These are phyloP conservation scores for Paraplagusia blochii DNA, from an alignment of 2,113 vertebrate species.

Conservation along the genomic window DNA sequence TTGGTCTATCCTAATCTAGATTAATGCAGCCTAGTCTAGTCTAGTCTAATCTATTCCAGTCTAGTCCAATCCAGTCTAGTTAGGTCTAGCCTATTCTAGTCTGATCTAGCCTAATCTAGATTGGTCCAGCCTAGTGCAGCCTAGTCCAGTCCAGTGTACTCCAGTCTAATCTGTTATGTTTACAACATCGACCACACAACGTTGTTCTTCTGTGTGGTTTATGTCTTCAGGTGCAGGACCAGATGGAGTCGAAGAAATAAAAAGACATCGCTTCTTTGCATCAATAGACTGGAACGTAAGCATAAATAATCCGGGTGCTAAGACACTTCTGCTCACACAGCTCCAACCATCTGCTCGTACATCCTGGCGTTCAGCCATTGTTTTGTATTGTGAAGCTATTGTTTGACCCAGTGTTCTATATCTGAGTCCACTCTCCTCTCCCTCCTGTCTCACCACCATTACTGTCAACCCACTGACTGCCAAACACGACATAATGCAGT, in stretches of 20 bases:
- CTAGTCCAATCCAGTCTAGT: no score
- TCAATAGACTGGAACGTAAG: slow-evolving; percentile 95
- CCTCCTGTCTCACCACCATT: slow-evolving; percentile 4
- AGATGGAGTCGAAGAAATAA: slow-evolving; percentile 94
- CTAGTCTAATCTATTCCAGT: no score
- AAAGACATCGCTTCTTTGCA: slow-evolving; percentile 89
- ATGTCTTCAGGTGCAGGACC: slow-evolving; percentile 83
- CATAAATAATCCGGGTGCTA: slow-evolving; percentile 16
- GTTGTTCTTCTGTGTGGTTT: slow-evolving; percentile 1
- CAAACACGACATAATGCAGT: slow-evolving; percentile 34
- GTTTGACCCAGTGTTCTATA: slow-evolving; percentile 36
- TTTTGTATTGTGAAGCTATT: slow-evolving; percentile 11
- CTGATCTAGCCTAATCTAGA: no score
- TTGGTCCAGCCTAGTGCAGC: no score
- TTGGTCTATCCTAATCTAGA: no score
- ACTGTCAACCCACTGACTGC: slow-evolving; percentile 10
- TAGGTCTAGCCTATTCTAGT: no score
- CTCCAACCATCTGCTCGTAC: slow-evolving; percentile 1
- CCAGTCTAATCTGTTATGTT: no score
- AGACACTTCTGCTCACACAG: background rate
- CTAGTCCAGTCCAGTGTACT: no score
- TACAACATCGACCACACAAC: no score
- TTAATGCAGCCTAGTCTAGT: no score
- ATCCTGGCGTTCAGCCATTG: slow-evolving; percentile 22
- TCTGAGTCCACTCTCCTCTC: background rate